phyloP scores from a whole-genome alignment of 2,888 invertebrate species.

The Volucella bombylans region DNA sequence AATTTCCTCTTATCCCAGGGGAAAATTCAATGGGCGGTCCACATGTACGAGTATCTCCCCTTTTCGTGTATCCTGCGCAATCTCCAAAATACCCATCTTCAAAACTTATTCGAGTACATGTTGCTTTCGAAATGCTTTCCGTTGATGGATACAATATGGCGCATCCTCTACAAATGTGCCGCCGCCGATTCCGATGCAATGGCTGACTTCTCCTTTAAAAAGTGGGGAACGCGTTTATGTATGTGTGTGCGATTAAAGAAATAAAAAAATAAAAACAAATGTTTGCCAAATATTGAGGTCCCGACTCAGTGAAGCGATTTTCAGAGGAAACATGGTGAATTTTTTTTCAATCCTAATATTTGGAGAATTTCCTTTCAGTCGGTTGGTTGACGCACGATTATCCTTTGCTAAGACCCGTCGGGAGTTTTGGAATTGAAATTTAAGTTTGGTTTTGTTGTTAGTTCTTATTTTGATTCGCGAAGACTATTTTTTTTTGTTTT shows the following conservation, averaged over 20 bases:
- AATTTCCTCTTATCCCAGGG: constrained; percentile 48
- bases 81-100: constrained; percentile 33
- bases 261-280: constrained; percentile 13
- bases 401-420: constrained; percentile 81
- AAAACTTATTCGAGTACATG: too few species aligned
- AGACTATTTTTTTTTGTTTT: too few species aligned
- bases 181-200: constrained; percentile 60
- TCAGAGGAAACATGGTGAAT: constrained; percentile 56
- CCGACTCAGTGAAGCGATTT: constrained; percentile 63
- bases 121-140: constrained; percentile 10
- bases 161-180: constrained; percentile 33
- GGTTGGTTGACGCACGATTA: constrained; percentile 66
- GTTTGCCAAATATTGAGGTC: constrained; percentile 47
- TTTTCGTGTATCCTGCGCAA: constrained; percentile 57
- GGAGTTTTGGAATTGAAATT: constrained; percentile 34
- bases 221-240: constrained; percentile 6
- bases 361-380: constrained; percentile 71
- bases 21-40: constrained; percentile 60
- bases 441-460: neutral
- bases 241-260: constrained; percentile 28
- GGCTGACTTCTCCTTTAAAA: constrained; percentile 69
- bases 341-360: constrained; percentile 66
- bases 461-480: neutral
- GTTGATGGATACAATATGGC: constrained; percentile 59
- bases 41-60: constrained; percentile 56